Conservation (phyloP, 2,888 invertebrate genomes). For the Eupithecia insigniata region DNA sequence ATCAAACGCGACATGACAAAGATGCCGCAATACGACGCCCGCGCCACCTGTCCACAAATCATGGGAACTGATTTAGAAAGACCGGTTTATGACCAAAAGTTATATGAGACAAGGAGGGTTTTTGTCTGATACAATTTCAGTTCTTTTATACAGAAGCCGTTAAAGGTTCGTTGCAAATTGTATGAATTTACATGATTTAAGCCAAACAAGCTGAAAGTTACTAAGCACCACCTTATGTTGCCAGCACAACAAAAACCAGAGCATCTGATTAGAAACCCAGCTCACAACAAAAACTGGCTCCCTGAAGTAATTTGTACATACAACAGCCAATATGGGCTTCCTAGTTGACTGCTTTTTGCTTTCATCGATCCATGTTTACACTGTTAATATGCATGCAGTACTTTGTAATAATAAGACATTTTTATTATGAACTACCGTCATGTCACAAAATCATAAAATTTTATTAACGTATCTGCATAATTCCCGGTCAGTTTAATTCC, state of each 20-base stretch:
- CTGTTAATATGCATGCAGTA: conserved; percentile 5
- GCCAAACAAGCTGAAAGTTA: conserved; percentile 11
- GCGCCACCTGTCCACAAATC: conserved; percentile 81
- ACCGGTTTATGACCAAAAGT: conserved; percentile 48
- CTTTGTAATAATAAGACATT: conserved; percentile 16
- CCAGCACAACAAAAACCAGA: conserved; percentile 19
- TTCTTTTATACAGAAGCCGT: conserved; percentile 37
- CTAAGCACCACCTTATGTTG: conserved; percentile 12
- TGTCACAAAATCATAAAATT: conserved; percentile 45
- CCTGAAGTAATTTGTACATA: conserved; percentile 24
- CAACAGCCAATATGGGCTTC: conserved; percentile 32
- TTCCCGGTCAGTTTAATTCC: conserved; percentile 42
- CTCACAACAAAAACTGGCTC: conserved; percentile 25
- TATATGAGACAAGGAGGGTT: conserved; percentile 35
- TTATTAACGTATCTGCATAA: conserved; percentile 9
- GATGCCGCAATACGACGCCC: conserved; percentile 72
- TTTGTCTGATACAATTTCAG: conserved; percentile 21
- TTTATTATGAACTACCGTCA: conserved; percentile 47
- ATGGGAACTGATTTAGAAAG: conserved; percentile 71
- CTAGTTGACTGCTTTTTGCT: conserved; percentile 32
- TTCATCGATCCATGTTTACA: conserved; percentile 32
- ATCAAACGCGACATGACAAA: conserved; percentile 70
- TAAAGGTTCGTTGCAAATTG: conserved; percentile 29
- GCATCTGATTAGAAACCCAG: conserved; percentile 22
- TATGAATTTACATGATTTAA: conserved; percentile 28